Base-by-base conservation (phyloP, 37 sponge, comb jelly and placozoan species). In the Corticium candelabrum region DNA sequence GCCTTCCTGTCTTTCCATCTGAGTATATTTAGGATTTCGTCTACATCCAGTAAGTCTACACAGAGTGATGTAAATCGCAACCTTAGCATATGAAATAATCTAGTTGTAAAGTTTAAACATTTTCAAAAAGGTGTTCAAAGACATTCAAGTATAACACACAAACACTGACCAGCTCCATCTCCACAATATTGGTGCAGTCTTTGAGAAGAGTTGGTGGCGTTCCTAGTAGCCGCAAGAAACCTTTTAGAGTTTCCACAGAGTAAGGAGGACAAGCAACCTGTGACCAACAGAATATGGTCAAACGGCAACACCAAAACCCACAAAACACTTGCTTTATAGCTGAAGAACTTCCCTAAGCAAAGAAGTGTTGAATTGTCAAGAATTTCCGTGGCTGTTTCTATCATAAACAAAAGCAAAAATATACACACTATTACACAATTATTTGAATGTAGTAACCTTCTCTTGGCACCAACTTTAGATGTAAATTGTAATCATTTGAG, bases 181-280 rank as follows among this genome's bases (percentile, higher is more conserved):
- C 81, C 41, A 90, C 74, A 27, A 90, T 57, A 68, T 84, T 84
- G 4, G 86, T 82, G 68, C 85, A 87, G 56, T 84, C 81, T 77
- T 82, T 84, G 34, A 87, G 82, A 0, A 77, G 29, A 0, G 40
- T 37, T 0, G 84, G 68, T 0, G 91, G 91, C 4, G 86, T 37
- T 32, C 69, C 37, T 21, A 90, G 76, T 0, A 90, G 77, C 0
- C 79, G 50, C 7, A 87, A 41, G 77, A 84, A 90, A 0, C 85
- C 83, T 15, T 36, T 74, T 30, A 90, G 37, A 1, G 74, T 78
- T 39, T 67, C 36, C 7, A 29, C 21, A 31, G 77, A 41, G 39
- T 88, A 90, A 35, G 91, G 91, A 40, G 77, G 76, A 37, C 77
- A 57, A 39, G 74, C 82, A 34, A 90, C 88, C 90, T 89, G 78